Conservation (phyloP, 2,888 invertebrate species). For the Drosophila lutescens region DNA sequence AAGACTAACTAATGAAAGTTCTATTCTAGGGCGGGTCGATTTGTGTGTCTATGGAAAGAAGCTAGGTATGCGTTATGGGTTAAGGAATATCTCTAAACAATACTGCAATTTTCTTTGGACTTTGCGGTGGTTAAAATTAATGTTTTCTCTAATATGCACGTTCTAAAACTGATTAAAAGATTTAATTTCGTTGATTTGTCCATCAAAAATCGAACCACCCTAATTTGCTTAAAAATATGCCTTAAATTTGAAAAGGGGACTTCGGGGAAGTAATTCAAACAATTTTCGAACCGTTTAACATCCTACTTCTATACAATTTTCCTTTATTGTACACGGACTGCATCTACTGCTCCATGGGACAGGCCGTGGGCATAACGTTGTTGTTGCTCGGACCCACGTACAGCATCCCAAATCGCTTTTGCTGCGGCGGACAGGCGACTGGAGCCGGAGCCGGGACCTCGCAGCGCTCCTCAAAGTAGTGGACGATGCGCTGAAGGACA, state of each 20-base stretch:
- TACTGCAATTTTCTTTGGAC: conserved; percentile 1
- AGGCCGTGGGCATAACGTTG: conserved; percentile 64
- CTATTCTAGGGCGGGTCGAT: conserved; percentile 30
- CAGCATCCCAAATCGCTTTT: conserved; percentile 69
- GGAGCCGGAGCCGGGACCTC: conserved; percentile 61
- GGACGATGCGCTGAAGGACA: conserved; percentile 79
- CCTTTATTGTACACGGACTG: conserved; percentile 5
- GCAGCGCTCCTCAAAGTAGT: conserved; percentile 80
- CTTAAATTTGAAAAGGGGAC: conserved; percentile 11
- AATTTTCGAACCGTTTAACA: conserved; percentile 15
- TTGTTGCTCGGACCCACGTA: conserved; percentile 49
- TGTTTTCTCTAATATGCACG: background rate
- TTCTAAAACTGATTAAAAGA: background rate
- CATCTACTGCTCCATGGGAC: conserved; percentile 81
- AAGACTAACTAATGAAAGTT: conserved; percentile 39
- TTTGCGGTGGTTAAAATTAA: background rate
- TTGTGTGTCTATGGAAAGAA: conserved; percentile 5
- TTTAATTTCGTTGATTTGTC: background rate
- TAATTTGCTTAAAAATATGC: conserved; percentile 6
- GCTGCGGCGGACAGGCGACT: conserved; percentile 75
- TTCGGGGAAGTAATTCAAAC: conserved; percentile 8
- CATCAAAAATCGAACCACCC: conserved; percentile 16
- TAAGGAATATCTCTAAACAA: background rate
- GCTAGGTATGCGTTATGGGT: background rate
- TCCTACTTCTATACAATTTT: conserved; percentile 10